Evolutionary conservation across 2,113 vertebrate species (phyloP).

Genomic region (Chionis minor): DNA sequence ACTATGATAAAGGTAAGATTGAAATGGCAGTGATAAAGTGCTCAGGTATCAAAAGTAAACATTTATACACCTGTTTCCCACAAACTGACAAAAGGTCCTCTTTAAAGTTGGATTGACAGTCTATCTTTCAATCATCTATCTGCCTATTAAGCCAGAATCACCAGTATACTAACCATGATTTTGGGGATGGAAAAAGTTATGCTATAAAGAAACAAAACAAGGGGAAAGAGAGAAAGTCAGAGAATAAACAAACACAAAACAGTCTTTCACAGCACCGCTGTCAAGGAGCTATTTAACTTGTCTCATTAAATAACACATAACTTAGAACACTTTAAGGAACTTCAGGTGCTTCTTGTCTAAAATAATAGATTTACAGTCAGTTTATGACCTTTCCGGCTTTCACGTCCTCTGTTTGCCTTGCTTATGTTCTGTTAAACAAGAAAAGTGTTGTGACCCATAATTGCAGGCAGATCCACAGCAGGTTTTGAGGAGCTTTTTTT

Average conservation of each 20-base stretch:
- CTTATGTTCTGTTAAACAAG: slow-evolving; percentile 86
- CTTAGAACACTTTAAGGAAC: background rate
- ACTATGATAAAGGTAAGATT: background rate
- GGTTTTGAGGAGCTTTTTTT: slow-evolving; percentile 83
- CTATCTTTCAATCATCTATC: background rate
- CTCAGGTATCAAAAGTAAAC: background rate
- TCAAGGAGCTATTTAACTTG: background rate
- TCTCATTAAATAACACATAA: background rate
- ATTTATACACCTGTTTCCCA: background rate
- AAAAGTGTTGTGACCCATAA: slow-evolving; percentile 86
- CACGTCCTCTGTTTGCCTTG: slow-evolving; percentile 67
- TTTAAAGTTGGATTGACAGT: background rate
- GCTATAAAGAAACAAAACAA: background rate
- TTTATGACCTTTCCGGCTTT: slow-evolving; percentile 73
- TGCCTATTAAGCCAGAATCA: background rate
- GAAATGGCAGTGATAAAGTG: background rate
- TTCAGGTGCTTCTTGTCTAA: background rate
- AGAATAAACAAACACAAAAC: background rate
- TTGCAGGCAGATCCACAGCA: slow-evolving; percentile 87
- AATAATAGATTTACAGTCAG: slow-evolving; percentile 49
- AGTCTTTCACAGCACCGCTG: background rate
- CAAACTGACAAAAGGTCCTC: background rate
- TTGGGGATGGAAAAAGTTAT: background rate
- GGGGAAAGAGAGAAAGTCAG: background rate
- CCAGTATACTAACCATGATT: background rate